Evolutionary conservation across 30 jellyfish, hydroid and myxozoan species (phyloP).

Genomic region (Cassiopea xamachana): DNA sequence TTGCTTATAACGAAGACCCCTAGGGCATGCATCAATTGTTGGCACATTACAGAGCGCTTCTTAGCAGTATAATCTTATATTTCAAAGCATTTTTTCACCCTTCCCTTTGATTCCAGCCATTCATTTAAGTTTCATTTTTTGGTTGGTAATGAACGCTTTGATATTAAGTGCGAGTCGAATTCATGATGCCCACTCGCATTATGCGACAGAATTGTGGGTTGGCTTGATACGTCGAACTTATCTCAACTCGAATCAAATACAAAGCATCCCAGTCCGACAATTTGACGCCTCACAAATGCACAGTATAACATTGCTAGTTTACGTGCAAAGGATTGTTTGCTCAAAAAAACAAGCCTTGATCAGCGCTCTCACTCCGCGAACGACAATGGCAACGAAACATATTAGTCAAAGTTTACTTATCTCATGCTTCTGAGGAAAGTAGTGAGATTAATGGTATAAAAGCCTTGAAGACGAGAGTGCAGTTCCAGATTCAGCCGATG

Average conservation of each 20-base stretch:
- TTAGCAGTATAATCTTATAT: no score
- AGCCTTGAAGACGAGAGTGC: not conserved
- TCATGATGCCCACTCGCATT: slow-evolving; percentile 5
- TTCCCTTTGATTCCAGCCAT: no score
- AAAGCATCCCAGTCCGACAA: not conserved
- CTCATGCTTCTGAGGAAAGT: not conserved
- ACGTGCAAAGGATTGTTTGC: not conserved
- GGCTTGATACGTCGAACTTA: slow-evolving; percentile 1
- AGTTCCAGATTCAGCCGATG: slow-evolving; percentile 2
- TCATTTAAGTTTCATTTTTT: no score
- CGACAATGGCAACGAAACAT: not conserved
- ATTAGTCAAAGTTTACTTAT: not conserved
- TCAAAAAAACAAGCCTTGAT: not conserved
- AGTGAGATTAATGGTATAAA: not conserved
- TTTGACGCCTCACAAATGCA: not conserved
- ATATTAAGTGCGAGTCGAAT: not conserved
- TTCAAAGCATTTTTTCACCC: no score
- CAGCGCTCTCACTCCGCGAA: not conserved
- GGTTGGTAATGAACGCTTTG: not conserved
- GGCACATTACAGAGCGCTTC: no score
- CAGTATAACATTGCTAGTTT: not conserved
- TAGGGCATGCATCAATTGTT: no score
- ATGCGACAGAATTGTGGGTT: slow-evolving; percentile 15
- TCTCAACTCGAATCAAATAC: not conserved
- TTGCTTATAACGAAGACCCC: no score